Evolutionary conservation across 2,888 invertebrate species (phyloP), one percentile per base, ranked within the genome.

Genomic region (Ectemnius cavifrons): DNA sequence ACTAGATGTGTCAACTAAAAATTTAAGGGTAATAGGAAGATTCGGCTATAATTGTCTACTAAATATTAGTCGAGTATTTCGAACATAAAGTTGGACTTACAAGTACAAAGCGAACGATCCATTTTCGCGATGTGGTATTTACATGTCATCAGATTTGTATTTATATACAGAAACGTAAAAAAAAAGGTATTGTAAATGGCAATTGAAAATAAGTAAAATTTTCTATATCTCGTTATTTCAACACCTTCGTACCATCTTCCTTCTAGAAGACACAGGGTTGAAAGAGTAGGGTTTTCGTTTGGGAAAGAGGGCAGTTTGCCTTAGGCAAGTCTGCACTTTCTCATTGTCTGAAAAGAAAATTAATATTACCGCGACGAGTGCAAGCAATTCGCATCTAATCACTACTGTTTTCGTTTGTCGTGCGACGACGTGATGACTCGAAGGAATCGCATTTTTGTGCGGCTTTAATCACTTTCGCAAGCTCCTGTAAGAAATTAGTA

Each of bases 401-500:
- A n/a, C 37, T 61, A 27, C 20, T 27, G 14, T 37, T n/a, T 11
- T 14, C 6, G 8, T 37, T 37, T 37, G 5, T 52, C 52, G 14
- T 52, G 52, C n/a, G n/a, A 14, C 16, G 52, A 52, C 16, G 5
- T 11, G 16, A 16, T 16, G 14, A 16, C 52, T 52, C 52, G 16
- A 52, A 14, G 52, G 16, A 52, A 52, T 52, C 13, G 27, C 20
- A 20, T 13, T 23, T 16, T 59, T 37, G 61, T 45, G 60, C 37
- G 37, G 61, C 45, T 14, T 56, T 8, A 6, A 18, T 59, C 28
- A 18, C 61, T 37, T 28, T n/a, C 16, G 14, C 13, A 27, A 46
- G 27, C 60, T 28, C 11, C 16, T 60, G 52, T 14, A 52, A 52
- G 52, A 6, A 28, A 66, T 80, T 61, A 86, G 46, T 83, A 76